phyloP scores from a whole-genome alignment of 2,113 vertebrate genomes.

The Maccullochella peelii region DNA sequence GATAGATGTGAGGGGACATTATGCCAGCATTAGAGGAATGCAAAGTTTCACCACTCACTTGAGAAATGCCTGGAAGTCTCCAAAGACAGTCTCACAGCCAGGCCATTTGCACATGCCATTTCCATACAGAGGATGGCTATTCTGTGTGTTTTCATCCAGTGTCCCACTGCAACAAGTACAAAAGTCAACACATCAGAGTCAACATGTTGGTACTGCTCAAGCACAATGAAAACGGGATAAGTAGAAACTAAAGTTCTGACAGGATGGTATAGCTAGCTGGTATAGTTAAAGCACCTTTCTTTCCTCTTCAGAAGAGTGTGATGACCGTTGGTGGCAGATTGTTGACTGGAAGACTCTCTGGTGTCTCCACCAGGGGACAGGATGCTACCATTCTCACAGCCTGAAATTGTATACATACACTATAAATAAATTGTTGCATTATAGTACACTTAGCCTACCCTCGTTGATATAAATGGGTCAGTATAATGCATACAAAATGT shows the following conservation, averaged over 20 bases:
- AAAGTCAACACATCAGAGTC: not conserved
- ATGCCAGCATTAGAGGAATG: not conserved
- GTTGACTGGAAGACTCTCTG: constrained; percentile 74
- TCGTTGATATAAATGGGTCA: not conserved
- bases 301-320: constrained; percentile 71
- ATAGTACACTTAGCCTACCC: not conserved
- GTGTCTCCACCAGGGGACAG: constrained; percentile 61
- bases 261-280: not conserved
- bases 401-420: constrained; percentile 49
- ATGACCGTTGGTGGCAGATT: constrained; percentile 75
- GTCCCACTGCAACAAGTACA: constrained; percentile 82
- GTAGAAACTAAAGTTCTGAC: not conserved
- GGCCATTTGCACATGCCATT: constrained; percentile 99
- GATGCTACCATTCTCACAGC: constrained; percentile 71
- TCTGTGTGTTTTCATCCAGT: constrained; percentile 86
- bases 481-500: not conserved
- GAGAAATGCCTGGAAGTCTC: constrained; percentile 96
- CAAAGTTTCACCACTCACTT: constrained; percentile 86
- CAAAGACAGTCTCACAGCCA: constrained; percentile 96
- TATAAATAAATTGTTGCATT: not conserved
- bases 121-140: constrained; percentile 93
- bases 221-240: not conserved
- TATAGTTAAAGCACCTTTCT: constrained; percentile 75
- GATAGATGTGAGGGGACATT: not conserved
- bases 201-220: not conserved